Evolutionary conservation across 1,140 invertebrate genomes (phyloP).

Genomic region (Drosophila persimilis): DNA sequence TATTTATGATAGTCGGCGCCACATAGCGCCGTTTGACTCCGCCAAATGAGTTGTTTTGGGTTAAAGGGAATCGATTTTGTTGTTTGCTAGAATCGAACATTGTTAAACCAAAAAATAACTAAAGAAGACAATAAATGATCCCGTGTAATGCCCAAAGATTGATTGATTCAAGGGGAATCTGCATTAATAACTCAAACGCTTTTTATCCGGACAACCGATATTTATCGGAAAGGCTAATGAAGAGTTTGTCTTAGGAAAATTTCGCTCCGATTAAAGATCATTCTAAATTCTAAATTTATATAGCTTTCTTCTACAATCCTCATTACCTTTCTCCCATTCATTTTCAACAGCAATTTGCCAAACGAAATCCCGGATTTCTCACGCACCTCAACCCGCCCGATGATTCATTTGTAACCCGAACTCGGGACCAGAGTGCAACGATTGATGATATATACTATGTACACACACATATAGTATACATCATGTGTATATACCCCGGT

Average conservation of each 20-base stretch:
- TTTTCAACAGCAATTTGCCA: no score
- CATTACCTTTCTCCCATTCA: background rate
- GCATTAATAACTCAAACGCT: background rate
- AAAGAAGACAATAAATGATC: slow-evolving; percentile 15
- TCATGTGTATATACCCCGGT: slow-evolving; percentile 8
- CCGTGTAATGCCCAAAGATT: slow-evolving; percentile 55
- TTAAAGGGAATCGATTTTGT: background rate
- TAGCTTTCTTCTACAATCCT: background rate
- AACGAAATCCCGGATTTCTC: slow-evolving; percentile 23
- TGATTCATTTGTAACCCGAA: slow-evolving; percentile 61
- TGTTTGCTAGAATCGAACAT: slow-evolving; percentile 22
- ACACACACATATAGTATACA: no score
- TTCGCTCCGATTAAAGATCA: no score
- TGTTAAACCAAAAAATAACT: slow-evolving; percentile 17
- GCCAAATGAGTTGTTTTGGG: slow-evolving; percentile 31
- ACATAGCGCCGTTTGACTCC: slow-evolving; percentile 54
- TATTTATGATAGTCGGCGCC: slow-evolving; percentile 73
- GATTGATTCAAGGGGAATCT: slow-evolving; percentile 17
- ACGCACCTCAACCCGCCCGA: slow-evolving; percentile 43
- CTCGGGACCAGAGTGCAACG: slow-evolving; percentile 43
- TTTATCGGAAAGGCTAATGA: background rate
- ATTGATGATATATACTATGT: slow-evolving; percentile 16
- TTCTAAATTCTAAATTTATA: no score
- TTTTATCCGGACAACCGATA: background rate
- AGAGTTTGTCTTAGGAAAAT: background rate